Percentiles rank a stretch among this genome's conserved stretches.
Conservation (phyloP, 1,140 invertebrate species). For the Drosophila murphyi region DNA sequence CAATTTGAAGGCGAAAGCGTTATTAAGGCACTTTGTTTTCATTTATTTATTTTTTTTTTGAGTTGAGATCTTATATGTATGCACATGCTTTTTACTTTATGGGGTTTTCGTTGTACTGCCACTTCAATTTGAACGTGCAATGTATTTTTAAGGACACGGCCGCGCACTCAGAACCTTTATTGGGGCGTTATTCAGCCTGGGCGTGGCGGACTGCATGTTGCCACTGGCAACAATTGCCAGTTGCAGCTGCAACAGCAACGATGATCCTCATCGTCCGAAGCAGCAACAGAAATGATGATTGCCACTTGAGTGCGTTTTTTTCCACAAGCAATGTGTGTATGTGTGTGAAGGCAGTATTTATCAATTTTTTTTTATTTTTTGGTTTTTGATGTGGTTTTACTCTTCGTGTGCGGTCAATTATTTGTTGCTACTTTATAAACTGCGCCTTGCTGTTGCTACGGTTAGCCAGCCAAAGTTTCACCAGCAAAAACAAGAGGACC, state of each 20-base stretch:
- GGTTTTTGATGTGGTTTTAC: conserved; percentile 22
- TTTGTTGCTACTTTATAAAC: conserved; percentile 80
- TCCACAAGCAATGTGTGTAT: conserved; percentile 3
- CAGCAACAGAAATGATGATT: conserved; percentile 59
- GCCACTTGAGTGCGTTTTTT: conserved; percentile 64
- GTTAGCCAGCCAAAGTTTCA: conserved; percentile 4
- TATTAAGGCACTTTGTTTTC: neutral
- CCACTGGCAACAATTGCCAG: conserved; percentile 73
- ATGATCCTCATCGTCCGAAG: conserved; percentile 35
- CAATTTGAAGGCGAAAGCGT: conserved; percentile 26
- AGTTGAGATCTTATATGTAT: conserved; percentile 20
- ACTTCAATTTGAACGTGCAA: conserved; percentile 80
- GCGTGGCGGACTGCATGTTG: conserved; percentile 18
- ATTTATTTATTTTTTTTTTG: neutral
- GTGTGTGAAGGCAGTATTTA: neutral
- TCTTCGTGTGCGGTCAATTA: conserved; percentile 60
- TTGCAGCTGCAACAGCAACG: conserved; percentile 54
- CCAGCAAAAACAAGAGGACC: conserved; percentile 1
- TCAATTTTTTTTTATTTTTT: neutral
- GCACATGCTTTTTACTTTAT: conserved; percentile 51
- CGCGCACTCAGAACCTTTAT: neutral
- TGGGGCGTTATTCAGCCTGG: neutral
- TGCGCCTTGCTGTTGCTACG: conserved; percentile 30
- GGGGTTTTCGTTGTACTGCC: conserved; percentile 72
- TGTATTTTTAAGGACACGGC: conserved; percentile 74